phyloP scores from a whole-genome alignment of 37 sponge, comb jelly and placozoan species.

The Crambe crambe region DNA sequence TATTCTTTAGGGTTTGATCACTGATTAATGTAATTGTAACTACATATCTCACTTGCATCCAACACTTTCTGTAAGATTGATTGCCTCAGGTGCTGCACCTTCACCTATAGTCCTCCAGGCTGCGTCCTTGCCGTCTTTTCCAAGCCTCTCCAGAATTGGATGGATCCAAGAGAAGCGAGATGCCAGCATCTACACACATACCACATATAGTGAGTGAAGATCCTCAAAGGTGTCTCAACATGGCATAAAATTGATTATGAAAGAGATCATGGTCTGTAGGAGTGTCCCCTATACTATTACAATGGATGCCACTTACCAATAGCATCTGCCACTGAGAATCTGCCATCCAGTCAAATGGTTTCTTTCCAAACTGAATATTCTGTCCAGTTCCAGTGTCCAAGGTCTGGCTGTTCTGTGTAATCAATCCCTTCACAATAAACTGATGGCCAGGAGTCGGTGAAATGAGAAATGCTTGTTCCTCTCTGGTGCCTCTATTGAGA shows the following conservation, averaged over 20 bases:
- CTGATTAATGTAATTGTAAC: too few relatives aligned
- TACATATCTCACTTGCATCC: conserved; percentile 58
- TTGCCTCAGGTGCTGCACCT: conserved; percentile 49
- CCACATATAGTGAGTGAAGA: background rate
- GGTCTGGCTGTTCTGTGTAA: background rate
- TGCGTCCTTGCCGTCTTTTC: conserved; percentile 63
- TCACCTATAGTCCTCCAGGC: conserved; percentile 70
- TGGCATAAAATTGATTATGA: too few relatives aligned
- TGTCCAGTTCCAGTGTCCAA: background rate
- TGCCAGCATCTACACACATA: conserved; percentile 27
- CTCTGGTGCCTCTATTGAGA: conserved; percentile 37
- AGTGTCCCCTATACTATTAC: too few relatives aligned
- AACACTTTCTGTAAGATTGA: conserved; percentile 14
- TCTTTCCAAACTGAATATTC: conserved; percentile 55
- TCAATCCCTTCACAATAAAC: conserved; percentile 50
- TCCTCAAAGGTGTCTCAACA: too few relatives aligned
- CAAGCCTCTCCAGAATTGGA: conserved; percentile 26
- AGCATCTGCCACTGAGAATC: conserved; percentile 88
- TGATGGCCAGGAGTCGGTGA: conserved; percentile 53
- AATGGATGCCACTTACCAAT: too few relatives aligned
- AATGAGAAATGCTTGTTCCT: conserved; percentile 75
- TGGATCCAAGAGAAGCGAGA: conserved; percentile 47
- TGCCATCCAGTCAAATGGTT: conserved; percentile 92
- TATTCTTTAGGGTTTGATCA: too few relatives aligned
- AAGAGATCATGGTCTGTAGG: too few relatives aligned